A percentile compares a stretch with the other conserved stretches of the same genome.
Evolutionary conservation across 30 jellyfish, hydroid and myxozoan species (phyloP).

Genomic region (Morbakka virulenta): DNA sequence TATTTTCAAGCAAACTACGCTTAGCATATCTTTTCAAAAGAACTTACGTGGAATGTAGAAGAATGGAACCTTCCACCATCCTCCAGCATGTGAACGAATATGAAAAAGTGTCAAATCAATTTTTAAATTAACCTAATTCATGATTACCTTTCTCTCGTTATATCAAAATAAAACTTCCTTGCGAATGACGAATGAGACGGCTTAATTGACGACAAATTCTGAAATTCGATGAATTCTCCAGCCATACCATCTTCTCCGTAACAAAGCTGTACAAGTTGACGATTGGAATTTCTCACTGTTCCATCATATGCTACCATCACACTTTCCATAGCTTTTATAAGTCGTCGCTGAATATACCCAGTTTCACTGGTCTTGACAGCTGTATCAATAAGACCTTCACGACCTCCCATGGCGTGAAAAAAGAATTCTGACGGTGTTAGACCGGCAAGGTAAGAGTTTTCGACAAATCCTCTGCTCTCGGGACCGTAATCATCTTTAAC

Average conservation of each 20-base stretch:
- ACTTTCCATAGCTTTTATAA: slow-evolving; percentile 99
- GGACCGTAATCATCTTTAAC: slow-evolving; percentile 99
- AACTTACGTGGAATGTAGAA: too few species aligned
- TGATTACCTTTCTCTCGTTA: slow-evolving; percentile 79
- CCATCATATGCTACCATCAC: slow-evolving; percentile 99
- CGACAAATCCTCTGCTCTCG: slow-evolving; percentile 99
- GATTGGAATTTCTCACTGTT: slow-evolving; percentile 95
- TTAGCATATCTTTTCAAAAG: too few species aligned
- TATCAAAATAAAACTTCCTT: slow-evolving; percentile 85
- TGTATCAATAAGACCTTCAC: slow-evolving; percentile 99
- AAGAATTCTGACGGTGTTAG: slow-evolving; percentile 98
- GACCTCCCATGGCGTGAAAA: slow-evolving; percentile 99
- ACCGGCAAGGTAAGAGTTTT: slow-evolving; percentile 98
- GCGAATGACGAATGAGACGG: slow-evolving; percentile 77
- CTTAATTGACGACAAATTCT: slow-evolving; percentile 68
- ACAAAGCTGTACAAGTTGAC: slow-evolving; percentile 84
- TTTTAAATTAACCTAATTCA: background rate
- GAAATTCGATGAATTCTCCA: slow-evolving; percentile 93
- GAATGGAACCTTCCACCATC: too few species aligned
- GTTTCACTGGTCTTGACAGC: slow-evolving; percentile 99
- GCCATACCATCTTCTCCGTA: slow-evolving; percentile 99
- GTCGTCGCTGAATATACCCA: slow-evolving; percentile 96
- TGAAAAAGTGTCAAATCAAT: background rate
- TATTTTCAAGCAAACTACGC: too few species aligned
- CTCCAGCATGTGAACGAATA: too few species aligned